Evolutionary conservation across 2,888 invertebrate species (phyloP).

Genomic region (Operophtera brumata): DNA sequence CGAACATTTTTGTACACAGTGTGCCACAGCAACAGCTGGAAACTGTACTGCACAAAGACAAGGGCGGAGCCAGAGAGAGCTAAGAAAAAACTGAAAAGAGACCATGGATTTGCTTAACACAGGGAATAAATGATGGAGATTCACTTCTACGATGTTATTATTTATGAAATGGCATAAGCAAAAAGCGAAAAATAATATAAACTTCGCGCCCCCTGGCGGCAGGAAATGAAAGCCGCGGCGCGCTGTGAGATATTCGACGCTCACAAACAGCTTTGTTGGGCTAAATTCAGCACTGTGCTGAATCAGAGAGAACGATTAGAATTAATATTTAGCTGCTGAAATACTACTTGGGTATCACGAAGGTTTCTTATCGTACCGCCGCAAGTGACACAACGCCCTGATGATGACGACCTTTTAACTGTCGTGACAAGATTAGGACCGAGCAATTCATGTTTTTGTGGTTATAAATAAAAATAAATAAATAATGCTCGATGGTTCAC

Average conservation of each 20-base stretch:
- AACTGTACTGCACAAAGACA: no score
- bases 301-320: conserved; percentile 1
- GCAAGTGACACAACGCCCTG: no score
- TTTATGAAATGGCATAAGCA: conserved; percentile 1
- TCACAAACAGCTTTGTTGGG: conserved; percentile 67
- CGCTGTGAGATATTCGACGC: conserved; percentile 46
- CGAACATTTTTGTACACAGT: no score
- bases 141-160: conserved; percentile 7
- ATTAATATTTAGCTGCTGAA: conserved; percentile 3
- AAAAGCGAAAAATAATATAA: conserved; percentile 47
- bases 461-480: no score
- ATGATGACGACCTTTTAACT: no score
- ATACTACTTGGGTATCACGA: neutral
- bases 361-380: no score
- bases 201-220: conserved; percentile 49
- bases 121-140: neutral
- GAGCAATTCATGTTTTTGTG: no score
- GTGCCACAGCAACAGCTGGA: no score
- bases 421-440: no score
- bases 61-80: no score
- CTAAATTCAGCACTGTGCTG: conserved; percentile 30
- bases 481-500: no score
- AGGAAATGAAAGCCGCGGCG: conserved; percentile 59
- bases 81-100: no score
- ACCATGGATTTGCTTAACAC: neutral